Evolutionary conservation across 1,140 invertebrate species (phyloP), one percentile per base, ranked within the genome.

Genomic region (Cotesia typhae): DNA sequence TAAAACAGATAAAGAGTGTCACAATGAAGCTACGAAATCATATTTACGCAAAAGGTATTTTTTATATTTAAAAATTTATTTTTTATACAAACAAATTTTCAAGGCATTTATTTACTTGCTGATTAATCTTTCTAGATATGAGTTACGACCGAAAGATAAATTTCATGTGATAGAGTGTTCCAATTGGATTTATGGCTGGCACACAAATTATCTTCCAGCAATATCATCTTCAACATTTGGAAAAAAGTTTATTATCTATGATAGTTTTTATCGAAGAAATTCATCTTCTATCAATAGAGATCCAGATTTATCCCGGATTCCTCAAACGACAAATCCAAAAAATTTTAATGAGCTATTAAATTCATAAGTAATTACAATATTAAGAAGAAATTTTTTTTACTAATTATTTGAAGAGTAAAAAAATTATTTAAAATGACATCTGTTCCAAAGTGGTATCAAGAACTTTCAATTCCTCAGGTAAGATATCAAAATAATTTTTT

Each of bases 391-490:
- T 28, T 28, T 28, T 28, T 28, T 1, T 28, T 2, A 57, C 10
- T 14, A 61, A 70, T 36, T 61, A 63, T 70, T 37, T 10, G 20
- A 20, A n/a, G 20, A 36, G 0, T 9, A 38, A 60, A 53, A 37
- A 37, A 66, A 71, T 55, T 67, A 71, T 71, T 55, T 37, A 52
- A 20, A 67, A 41, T 41, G 41, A 41, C 53, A n/a, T 70, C 3
- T 35, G 38, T 73, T n/a, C 85, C 85, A 2, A 73, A 74, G 55
- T 87, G 85, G 85, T 87, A 85, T 64, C 80, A 83, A 73, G 84
- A 86, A 55, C 79, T 84, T 68, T 87, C 85, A 0, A 68, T 77
- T n/a, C 47, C 75, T 14, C 85, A 87, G 79, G 85, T 86, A 81
- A 69, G 36, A 17, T 67, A 51, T 47, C 20, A 51, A 36, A 68